phyloP scores from a whole-genome alignment of 2,888 invertebrate genomes.

The Acleris cristana region DNA sequence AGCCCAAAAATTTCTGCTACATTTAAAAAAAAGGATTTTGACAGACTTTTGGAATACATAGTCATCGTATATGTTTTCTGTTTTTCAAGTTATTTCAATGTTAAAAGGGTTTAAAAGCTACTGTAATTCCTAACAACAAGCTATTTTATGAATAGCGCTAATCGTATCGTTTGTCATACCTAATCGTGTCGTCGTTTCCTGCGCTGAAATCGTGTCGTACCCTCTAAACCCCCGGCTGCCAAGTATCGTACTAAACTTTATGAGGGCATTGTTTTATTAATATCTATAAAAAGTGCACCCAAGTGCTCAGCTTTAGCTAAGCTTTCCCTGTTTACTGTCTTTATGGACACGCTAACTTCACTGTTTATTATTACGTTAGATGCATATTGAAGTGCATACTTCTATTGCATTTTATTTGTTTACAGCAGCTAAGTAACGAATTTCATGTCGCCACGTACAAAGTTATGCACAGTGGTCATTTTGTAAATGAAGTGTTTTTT shows the following conservation, averaged over 20 bases:
- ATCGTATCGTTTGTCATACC: too few relatives aligned
- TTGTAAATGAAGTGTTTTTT: too few relatives aligned
- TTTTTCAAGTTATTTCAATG: too few relatives aligned
- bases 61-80: too few relatives aligned
- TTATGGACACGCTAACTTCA: conserved; percentile 66
- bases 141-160: too few relatives aligned
- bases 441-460: too few relatives aligned
- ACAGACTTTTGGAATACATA: too few relatives aligned
- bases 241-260: conserved; percentile 68
- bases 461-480: background rate
- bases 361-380: conserved; percentile 33
- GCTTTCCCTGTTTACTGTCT: conserved; percentile 61
- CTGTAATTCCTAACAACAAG: too few relatives aligned
- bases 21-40: too few relatives aligned
- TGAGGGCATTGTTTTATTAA: conserved; percentile 79
- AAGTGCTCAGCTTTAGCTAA: conserved; percentile 64
- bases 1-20: too few relatives aligned
- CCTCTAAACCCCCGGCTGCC: conserved; percentile 42
- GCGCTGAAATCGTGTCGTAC: conserved; percentile 50
- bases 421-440: background rate
- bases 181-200: too few relatives aligned
- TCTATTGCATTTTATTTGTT: conserved; percentile 22
- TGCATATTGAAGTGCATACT: conserved; percentile 12
- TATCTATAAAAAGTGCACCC: conserved; percentile 78
- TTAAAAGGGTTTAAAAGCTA: too few relatives aligned